phyloP scores from a whole-genome alignment of 2,113 vertebrate genomes.

The Hiodon tergisus region DNA sequence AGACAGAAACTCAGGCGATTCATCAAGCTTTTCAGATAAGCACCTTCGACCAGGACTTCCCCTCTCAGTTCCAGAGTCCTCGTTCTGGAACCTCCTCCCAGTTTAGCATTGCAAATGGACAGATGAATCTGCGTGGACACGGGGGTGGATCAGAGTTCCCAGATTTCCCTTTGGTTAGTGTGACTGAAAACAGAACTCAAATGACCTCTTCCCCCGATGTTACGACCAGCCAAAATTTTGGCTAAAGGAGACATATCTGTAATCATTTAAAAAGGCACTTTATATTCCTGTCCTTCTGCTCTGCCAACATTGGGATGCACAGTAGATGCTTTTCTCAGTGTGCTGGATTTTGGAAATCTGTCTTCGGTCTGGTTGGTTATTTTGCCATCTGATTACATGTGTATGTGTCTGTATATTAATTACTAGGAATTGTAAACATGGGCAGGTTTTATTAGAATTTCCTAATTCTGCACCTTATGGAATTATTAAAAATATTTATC shows the following conservation, averaged over 20 bases:
- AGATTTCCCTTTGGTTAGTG: constrained; percentile 91
- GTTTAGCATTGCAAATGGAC: constrained; percentile 92
- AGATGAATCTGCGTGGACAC: constrained; percentile 77
- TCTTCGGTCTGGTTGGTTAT: background rate
- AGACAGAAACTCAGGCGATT: constrained; percentile 69
- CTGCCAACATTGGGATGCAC: constrained; percentile 62
- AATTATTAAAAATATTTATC: constrained; percentile 8
- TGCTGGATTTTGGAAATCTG: constrained; percentile 33
- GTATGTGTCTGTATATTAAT: constrained; percentile 1
- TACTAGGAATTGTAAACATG: background rate
- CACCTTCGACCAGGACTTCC: constrained; percentile 92
- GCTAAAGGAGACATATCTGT: constrained; percentile 59
- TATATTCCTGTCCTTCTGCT: constrained; percentile 77
- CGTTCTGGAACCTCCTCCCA: constrained; percentile 84
- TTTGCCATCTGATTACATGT: too few species aligned
- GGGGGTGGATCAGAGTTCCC: constrained; percentile 77
- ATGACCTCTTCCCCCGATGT: constrained; percentile 91
- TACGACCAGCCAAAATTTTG: constrained; percentile 91
- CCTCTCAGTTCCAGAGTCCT: constrained; percentile 84
- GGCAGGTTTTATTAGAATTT: constrained; percentile 15
- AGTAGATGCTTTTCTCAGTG: constrained; percentile 68
- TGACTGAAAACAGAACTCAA: constrained; percentile 90
- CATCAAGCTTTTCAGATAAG: constrained; percentile 92
- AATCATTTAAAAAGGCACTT: constrained; percentile 77
- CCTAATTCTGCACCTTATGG: constrained; percentile 21